Base-by-base conservation (phyloP, 2,113 vertebrate genomes). In the Odontophorus gujanensis region DNA sequence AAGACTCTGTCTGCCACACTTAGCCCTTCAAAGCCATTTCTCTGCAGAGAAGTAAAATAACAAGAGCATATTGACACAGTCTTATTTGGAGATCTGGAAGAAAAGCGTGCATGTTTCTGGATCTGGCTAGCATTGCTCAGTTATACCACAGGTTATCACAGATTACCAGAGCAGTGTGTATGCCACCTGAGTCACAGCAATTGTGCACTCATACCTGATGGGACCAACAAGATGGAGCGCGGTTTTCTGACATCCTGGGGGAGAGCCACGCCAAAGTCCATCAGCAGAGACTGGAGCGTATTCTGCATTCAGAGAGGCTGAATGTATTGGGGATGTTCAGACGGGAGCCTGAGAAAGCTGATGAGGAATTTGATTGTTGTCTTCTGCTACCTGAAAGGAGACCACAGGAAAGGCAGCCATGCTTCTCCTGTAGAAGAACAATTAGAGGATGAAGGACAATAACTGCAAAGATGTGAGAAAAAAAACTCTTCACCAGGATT, bases 1-100 rank as follows among this genome's bases (percentile, higher is more conserved):
- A 90, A 84, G 66, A 48, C 34, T 92, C 42, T 74, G 13, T 36
- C 36, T 92, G 40, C 19, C 77, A 68, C 34, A 32, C 14, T 82
- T 55, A 93, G 66, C 51, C 69, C 73, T 82, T 86, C 66, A 68
- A 92, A 90, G 57, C 22, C 66, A 84, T 42, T 38, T 90, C 9
- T 90, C 61, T 81, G 51, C 61, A 86, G 45, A 58, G 34, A 81
- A 28, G 24, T 19, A 43, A 61, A 86, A 73, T 47, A 94, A 17
- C 26, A 66, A 66, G 48, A 79, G 36, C 76, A 82, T 43, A 68
- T 36, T 4, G 3, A 40, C 7, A 15, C 5, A 74, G 45, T 63
- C 12, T n/a, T 66, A 67, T 19, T 63, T 47, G 55, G 45, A 81
- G 43, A 85, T 63, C 30, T 71, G 61, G 24, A 16, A 42, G 30